phyloP scores from a whole-genome alignment of 2,797 vertebrate genomes.

The Astyanax mexicanus region DNA sequence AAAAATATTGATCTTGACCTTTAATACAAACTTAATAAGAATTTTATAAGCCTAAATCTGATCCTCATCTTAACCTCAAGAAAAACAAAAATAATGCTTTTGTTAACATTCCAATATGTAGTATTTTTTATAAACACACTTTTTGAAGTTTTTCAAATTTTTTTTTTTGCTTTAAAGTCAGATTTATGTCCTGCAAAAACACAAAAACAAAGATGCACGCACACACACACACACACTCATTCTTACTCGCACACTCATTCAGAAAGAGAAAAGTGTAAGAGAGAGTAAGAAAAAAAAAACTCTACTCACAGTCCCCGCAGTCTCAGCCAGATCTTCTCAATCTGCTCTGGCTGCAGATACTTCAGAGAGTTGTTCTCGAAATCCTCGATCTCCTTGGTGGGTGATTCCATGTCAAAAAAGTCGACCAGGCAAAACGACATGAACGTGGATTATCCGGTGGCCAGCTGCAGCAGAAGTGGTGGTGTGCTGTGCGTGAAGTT shows the following conservation, averaged over 20 bases:
- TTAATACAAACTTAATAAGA: no score
- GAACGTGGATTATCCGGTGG: conserved; percentile 50
- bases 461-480: conserved; percentile 39
- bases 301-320: conserved; percentile 90
- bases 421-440: conserved; percentile 64
- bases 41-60: no score
- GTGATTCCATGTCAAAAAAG: conserved; percentile 85
- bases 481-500: conserved; percentile 29
- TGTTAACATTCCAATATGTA: no score
- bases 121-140: no score
- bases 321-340: conserved; percentile 93
- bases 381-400: conserved; percentile 92
- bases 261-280: background rate
- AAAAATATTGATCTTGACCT: no score
- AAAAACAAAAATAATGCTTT: no score
- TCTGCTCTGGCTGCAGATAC: conserved; percentile 89
- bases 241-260: conserved; percentile 14
- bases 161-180: background rate
- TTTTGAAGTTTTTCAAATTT: background rate
- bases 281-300: conserved; percentile 29
- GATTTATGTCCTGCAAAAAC: background rate
- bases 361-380: conserved; percentile 93
- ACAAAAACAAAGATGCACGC: conserved; percentile 5
- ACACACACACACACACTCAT: conserved; percentile 12
- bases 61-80: no score